These are phyloP conservation scores for Arctopsyche grandis DNA, from an alignment of 1,140 invertebrate genomes.

Conservation along the genomic window DNA sequence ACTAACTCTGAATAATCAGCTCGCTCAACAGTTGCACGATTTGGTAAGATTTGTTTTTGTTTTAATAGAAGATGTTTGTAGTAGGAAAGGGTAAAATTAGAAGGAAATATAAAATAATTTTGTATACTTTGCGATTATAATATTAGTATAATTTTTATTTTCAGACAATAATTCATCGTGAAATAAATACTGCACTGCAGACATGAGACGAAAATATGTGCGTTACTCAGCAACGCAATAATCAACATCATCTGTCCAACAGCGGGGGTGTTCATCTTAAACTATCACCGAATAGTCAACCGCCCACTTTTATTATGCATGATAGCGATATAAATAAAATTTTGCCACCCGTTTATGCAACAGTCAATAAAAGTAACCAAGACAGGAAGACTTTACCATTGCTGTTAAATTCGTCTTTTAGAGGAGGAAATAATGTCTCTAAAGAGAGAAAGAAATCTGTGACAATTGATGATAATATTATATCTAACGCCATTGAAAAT, in stretches of 20 bases:
- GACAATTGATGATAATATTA: constrained; percentile 45
- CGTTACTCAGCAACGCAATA: constrained; percentile 46
- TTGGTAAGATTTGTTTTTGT: constrained; percentile 67
- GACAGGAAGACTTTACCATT: constrained; percentile 52
- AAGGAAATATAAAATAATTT: background rate
- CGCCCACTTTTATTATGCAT: constrained; percentile 21
- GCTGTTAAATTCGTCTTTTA: constrained; percentile 52
- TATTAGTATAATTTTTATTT: background rate
- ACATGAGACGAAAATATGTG: constrained; percentile 70
- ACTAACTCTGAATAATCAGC: constrained; percentile 83
- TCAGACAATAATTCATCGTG: constrained; percentile 78
- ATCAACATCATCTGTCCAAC: constrained; percentile 27
- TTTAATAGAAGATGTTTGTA: too few species aligned
- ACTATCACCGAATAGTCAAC: constrained; percentile 26
- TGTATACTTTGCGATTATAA: background rate
- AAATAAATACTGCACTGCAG: constrained; percentile 81
- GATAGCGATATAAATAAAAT: constrained; percentile 44
- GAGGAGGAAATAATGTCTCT: constrained; percentile 26
- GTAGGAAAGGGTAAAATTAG: background rate
- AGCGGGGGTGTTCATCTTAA: constrained; percentile 29
- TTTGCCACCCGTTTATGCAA: constrained; percentile 58
- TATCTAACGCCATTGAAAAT: constrained; percentile 34
- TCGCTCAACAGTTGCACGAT: constrained; percentile 87
- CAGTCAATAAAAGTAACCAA: constrained; percentile 54
- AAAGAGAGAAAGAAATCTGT: constrained; percentile 49